Base-by-base conservation (phyloP, 1,140 invertebrate species). In the Drosophila sulfurigaster region DNA sequence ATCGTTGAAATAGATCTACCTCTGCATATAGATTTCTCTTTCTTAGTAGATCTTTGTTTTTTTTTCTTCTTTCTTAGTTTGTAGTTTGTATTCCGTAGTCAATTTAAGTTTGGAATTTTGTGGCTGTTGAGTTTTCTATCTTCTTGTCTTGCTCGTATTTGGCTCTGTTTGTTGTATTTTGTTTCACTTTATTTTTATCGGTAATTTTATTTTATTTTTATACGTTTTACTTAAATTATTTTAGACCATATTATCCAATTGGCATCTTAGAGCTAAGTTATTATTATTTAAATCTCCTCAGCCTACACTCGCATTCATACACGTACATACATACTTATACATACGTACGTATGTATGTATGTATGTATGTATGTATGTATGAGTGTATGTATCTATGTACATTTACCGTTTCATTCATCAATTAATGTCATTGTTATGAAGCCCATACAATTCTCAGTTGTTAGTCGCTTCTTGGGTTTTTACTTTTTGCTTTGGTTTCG, bases 161-260 rank as follows among this genome's bases (percentile, higher is more conserved):
- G 32, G 48, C 35, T 60, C 45, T 56, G 28, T 41, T 57, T 54
- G 32, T 57, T 10, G 13, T 56, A 38, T 38, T 56, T 38, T 52
- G 11, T 52, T 52, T 30, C 41, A 13, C 41, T 43, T 58, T 54
- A 73, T 72, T 56, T 56, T 35, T 38, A 38, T 35, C 30, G 45
- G 57, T 58, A 45, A 52, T 16, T 59, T 68, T 48, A 67, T 35
- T 58, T 59, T 60, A 38, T 59, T 35, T 58, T 64, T 49, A 70
- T 72, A 72, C 57, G 60, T 69, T 79, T 79, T 67, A 79, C 79
- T 83, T 81, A 81, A 76, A 81, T 81, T 83, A 79, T 45, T 78
- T 83, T 81, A 73, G 76, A 83, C 59, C 69, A 72, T 77, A 64
- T 66, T 79, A 79, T 79, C 72, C 75, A 72, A 75, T 79, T 76